A percentile compares a stretch with the other conserved stretches of the same genome.
These are phyloP conservation scores for Pollenia labialis DNA, from an alignment of 2,888 invertebrate genomes.

Conservation along the genomic window DNA sequence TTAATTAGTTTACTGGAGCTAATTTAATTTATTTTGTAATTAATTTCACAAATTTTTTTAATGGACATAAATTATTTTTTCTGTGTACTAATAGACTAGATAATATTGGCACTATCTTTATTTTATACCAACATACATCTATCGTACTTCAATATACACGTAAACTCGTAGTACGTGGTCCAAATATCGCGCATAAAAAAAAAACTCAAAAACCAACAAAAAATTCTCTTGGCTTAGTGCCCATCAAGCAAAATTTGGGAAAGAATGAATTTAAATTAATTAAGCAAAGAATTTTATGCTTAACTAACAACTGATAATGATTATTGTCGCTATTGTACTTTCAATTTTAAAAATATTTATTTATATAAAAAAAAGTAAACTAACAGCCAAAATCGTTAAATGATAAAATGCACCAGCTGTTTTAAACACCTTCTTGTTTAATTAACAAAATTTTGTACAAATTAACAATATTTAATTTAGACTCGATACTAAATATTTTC, in stretches of 20 bases:
- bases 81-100: slow-evolving; percentile 15
- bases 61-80: too few species aligned
- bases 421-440: slow-evolving; percentile 52
- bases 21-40: too few species aligned
- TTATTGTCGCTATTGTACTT: slow-evolving; percentile 48
- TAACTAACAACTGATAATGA: slow-evolving; percentile 41
- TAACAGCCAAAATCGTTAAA: slow-evolving; percentile 32
- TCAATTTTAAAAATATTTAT: slow-evolving; percentile 56
- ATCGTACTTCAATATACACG: slow-evolving; percentile 8
- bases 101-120: slow-evolving; percentile 44
- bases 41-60: too few species aligned
- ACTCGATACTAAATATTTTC: not conserved
- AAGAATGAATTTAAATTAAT: slow-evolving; percentile 24
- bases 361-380: slow-evolving; percentile 3
- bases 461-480: slow-evolving; percentile 14
- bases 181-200: slow-evolving; percentile 44
- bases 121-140: not conserved
- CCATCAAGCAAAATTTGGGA: slow-evolving; percentile 14
- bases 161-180: slow-evolving; percentile 23
- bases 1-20: too few species aligned
- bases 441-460: slow-evolving; percentile 46
- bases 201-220: slow-evolving; percentile 49
- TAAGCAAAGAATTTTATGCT: slow-evolving; percentile 35
- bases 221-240: slow-evolving; percentile 56
- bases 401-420: slow-evolving; percentile 62